Evolutionary conservation across 2,888 invertebrate genomes (phyloP).

Genomic region (Liodrosophila aerea): DNA sequence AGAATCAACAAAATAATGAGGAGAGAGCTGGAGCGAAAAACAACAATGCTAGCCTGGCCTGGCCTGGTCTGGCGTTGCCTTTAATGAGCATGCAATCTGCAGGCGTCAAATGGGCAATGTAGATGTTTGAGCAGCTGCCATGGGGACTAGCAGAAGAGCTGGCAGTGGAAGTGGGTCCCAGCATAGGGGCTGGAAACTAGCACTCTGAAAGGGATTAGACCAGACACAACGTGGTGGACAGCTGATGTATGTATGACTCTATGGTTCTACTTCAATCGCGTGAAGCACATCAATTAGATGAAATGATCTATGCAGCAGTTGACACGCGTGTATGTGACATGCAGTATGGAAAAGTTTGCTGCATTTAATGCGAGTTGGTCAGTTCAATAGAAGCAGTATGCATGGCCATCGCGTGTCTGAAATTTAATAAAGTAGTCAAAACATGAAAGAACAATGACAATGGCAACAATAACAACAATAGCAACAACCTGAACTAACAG

Average conservation of each 20-base stretch:
- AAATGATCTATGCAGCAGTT: slow-evolving; percentile 43
- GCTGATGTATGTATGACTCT: neutral
- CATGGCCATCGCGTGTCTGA: slow-evolving; percentile 57
- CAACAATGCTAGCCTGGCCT: slow-evolving; percentile 32
- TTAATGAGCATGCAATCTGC: slow-evolving; percentile 49
- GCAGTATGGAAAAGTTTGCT: too few species aligned
- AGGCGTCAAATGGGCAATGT: slow-evolving; percentile 52
- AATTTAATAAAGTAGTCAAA: slow-evolving; percentile 74
- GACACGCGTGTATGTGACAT: slow-evolving; percentile 60
- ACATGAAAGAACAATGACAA: slow-evolving; percentile 50
- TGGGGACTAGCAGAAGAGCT: slow-evolving; percentile 31
- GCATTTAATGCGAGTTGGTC: slow-evolving; percentile 51
- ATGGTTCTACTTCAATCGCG: slow-evolving; percentile 48
- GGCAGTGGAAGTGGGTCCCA: slow-evolving; percentile 1
- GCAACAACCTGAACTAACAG: slow-evolving; percentile 10
- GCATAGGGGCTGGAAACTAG: neutral
- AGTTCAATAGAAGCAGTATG: slow-evolving; percentile 29
- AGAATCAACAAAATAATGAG: too few species aligned
- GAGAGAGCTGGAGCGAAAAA: slow-evolving; percentile 11
- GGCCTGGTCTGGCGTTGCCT: slow-evolving; percentile 35
- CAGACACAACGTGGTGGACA: slow-evolving; percentile 1
- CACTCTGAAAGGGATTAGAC: neutral
- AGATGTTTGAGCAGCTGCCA: slow-evolving; percentile 66
- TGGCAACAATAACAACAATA: slow-evolving; percentile 57
- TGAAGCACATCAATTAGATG: slow-evolving; percentile 63